Evolutionary conservation across 2,797 vertebrate genomes (phyloP).

Genomic region (Psittacula echo): DNA sequence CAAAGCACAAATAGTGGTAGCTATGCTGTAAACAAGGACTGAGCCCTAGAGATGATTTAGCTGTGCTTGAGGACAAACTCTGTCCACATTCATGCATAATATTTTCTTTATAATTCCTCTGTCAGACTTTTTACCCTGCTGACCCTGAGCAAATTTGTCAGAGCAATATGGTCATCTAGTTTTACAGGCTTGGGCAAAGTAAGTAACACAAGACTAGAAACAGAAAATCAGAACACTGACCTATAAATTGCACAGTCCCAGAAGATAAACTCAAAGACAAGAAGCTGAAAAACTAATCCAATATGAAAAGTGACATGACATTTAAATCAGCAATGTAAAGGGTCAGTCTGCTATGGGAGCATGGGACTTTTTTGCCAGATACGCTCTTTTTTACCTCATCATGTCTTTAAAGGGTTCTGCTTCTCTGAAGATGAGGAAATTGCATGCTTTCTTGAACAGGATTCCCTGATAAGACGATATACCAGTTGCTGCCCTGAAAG

Average conservation of each 20-base stretch:
- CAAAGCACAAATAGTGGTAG: neutral
- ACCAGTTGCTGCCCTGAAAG: neutral
- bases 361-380: neutral
- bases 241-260: slow-evolving; percentile 33
- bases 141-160: slow-evolving; percentile 36
- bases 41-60: neutral
- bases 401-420: neutral
- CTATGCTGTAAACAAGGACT: neutral
- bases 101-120: neutral
- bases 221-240: neutral
- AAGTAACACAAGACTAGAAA: neutral
- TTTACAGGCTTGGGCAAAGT: slow-evolving; percentile 20
- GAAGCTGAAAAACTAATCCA: neutral
- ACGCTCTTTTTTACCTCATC: neutral
- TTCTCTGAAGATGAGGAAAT: neutral
- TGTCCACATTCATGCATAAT: neutral
- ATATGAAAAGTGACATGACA: neutral
- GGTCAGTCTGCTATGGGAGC: neutral
- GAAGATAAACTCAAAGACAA: neutral
- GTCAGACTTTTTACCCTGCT: slow-evolving; percentile 3
- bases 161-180: slow-evolving; percentile 5
- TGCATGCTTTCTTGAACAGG: neutral
- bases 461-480: neutral
- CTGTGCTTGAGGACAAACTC: neutral
- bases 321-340: slow-evolving; percentile 4